Base-by-base conservation (phyloP, 2,888 invertebrate species). In the Ormyrus thymus region DNA sequence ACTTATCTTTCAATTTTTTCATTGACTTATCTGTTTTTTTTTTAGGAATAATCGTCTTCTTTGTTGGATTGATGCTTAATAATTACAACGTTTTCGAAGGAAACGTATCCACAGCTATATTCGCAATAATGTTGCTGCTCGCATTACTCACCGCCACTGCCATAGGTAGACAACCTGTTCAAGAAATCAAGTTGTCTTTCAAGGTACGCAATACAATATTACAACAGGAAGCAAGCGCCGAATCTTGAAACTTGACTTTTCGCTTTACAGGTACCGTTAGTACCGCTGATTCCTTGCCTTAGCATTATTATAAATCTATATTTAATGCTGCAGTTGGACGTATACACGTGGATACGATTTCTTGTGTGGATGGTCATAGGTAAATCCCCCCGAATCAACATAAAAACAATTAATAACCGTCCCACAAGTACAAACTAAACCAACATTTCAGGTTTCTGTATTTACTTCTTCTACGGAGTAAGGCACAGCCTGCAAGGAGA, bases 231-330 rank as follows among this genome's bases (percentile, higher is more conserved):
- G n/a, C n/a, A 58, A 53, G 11, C n/a, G n/a, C n/a, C n/a, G 15
- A 59, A 10, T 45, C 56, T 48, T 55, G 1, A 71, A 48, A 10
- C 3, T 55, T 51, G 62, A 74, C 29, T 65, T 4, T 75, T 55
- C 43, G 3, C 46, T 8, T 10, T n/a, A 43, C 45, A 81, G 96
- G 96, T 97, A 46, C 97, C 97, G 0, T 90, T 95, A 70, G 96
- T 98, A 9, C 98, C 98, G 0, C 89, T 95, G 62, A 91, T 98
- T 81, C 97, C 98, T 4, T 95, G 94, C 85, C 87, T 96, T 7
- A 97, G 97, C 90, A 94, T 97, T 61, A 93, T 97, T 82, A 94
- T 96, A 86, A 98, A 98, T 91, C 91, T 97, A 71, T 97, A 97
- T 90, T 92, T 98, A 73, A 98, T 98, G 97, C 93, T 96, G 85